A percentile compares a stretch with the other conserved stretches of the same genome.
Conservation (phyloP, 2,888 invertebrate species). For the Spatulosminthurus flaviceps region DNA sequence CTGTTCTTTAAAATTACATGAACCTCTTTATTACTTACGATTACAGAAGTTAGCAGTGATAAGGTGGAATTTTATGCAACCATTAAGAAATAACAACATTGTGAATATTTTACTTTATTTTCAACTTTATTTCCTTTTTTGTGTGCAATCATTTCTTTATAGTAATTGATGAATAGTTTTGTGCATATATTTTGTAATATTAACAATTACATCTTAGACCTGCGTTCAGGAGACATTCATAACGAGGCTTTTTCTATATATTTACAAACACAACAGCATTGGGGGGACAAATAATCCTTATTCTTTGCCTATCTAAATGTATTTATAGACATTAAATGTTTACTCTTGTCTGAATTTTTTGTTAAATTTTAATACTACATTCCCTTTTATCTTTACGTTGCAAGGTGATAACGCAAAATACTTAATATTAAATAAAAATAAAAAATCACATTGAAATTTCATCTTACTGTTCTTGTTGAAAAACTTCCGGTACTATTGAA, state of each 20-base stretch:
- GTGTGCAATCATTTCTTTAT: background rate
- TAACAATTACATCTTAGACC: background rate
- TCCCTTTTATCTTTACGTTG: background rate
- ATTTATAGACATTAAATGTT: too few relatives aligned
- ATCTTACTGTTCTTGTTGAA: too few relatives aligned
- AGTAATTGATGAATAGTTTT: background rate
- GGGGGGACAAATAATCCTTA: background rate
- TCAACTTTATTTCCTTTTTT: constrained; percentile 15
- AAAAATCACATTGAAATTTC: constrained; percentile 8
- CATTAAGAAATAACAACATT: too few relatives aligned
- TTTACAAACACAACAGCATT: constrained; percentile 12
- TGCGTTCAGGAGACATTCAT: background rate
- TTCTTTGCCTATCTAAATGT: too few relatives aligned
- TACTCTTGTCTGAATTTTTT: too few relatives aligned
- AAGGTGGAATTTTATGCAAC: too few relatives aligned
- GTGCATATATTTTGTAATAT: background rate
- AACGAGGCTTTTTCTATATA: background rate
- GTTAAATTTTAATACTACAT: background rate
- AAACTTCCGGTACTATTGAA: background rate
- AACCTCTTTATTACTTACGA: too few relatives aligned
- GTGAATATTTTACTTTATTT: background rate
- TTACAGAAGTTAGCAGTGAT: too few relatives aligned
- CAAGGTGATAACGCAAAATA: background rate
- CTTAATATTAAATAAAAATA: background rate
- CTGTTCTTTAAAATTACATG: too few relatives aligned